These are phyloP conservation scores for Cephalopholis sonnerati DNA, from an alignment of 2,113 vertebrate species.

Conservation along the genomic window DNA sequence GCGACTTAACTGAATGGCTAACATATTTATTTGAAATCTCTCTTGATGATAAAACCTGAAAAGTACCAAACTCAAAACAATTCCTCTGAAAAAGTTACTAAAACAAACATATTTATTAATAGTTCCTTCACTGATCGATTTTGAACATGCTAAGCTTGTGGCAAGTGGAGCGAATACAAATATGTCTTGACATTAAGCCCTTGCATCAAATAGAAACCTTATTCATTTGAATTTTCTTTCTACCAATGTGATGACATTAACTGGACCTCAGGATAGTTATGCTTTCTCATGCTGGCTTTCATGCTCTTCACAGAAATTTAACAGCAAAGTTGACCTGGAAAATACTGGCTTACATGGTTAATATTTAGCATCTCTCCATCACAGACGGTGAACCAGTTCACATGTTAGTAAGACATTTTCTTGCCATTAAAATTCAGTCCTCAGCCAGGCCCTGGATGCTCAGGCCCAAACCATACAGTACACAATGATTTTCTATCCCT, in stretches of 20 bases:
- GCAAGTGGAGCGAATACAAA: not conserved
- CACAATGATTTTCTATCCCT: not conserved
- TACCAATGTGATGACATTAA: not conserved
- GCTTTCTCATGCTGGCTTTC: not conserved
- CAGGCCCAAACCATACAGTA: not conserved
- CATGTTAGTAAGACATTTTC: not conserved
- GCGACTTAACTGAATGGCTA: not conserved
- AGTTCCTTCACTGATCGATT: not conserved
- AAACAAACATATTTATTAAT: not conserved
- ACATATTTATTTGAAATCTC: not conserved
- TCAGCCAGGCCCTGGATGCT: not conserved
- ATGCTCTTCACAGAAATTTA: not conserved
- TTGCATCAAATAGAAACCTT: not conserved
- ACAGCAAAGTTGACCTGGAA: not conserved
- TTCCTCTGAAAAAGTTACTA: not conserved
- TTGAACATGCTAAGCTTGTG: not conserved
- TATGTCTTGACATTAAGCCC: not conserved
- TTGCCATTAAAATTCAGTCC: too few relatives aligned
- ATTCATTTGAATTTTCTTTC: not conserved
- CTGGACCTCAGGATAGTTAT: not conserved
- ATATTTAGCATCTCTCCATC: not conserved
- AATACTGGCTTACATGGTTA: not conserved
- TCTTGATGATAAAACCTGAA: not conserved
- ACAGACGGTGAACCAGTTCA: not conserved
- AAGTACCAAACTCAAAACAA: not conserved